Evolutionary conservation across 1,140 invertebrate species (phyloP).

Genomic region (Drosophila sulfurigaster): DNA sequence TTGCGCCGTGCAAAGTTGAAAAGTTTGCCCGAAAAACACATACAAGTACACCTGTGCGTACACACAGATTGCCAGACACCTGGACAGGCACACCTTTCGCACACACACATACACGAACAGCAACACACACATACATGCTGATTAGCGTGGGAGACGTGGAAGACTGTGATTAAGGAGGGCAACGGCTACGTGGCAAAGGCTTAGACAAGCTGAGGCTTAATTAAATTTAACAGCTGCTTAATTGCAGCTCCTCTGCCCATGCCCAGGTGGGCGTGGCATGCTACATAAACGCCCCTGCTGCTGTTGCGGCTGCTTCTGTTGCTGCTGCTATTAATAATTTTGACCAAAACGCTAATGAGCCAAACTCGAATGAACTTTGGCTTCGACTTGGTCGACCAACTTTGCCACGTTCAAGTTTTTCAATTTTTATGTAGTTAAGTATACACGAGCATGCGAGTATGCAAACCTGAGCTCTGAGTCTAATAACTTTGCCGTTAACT

Average conservation of each 20-base stretch:
- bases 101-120: conserved; percentile 29
- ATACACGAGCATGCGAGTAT: not conserved
- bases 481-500: conserved; percentile 22
- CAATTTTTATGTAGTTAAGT: conserved; percentile 64
- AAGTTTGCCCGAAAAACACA: conserved; percentile 58
- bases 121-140: conserved; percentile 50
- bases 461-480: conserved; percentile 11
- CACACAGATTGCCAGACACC: conserved; percentile 30
- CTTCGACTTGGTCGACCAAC: conserved; percentile 51
- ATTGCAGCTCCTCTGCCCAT: conserved; percentile 57
- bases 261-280: conserved; percentile 22
- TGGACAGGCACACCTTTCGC: conserved; percentile 20
- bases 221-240: conserved; percentile 83
- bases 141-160: conserved; percentile 62
- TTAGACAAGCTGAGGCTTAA: conserved; percentile 70
- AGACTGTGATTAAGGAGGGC: conserved; percentile 62
- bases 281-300: conserved; percentile 7
- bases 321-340: conserved; percentile 73
- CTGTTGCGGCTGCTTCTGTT: conserved; percentile 21
- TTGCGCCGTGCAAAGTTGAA: conserved; percentile 74
- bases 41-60: conserved; percentile 24
- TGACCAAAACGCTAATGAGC: conserved; percentile 79
- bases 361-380: conserved; percentile 70
- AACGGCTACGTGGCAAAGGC: conserved; percentile 59
- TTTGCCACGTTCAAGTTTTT: conserved; percentile 67